Conservation (phyloP, 2,113 vertebrate species). For the Cyanoderma ruficeps region DNA sequence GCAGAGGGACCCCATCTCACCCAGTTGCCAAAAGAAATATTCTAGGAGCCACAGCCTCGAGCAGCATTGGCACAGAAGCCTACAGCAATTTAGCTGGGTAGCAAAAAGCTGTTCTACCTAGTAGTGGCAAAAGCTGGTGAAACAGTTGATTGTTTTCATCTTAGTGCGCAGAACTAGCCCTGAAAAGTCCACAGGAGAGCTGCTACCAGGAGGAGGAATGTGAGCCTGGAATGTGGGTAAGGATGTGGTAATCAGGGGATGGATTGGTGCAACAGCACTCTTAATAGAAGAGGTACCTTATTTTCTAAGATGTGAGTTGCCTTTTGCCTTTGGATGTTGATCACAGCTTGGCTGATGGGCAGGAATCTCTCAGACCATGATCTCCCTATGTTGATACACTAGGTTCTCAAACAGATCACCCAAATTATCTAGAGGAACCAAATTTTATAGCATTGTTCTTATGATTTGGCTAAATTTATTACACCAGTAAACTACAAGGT, state of each 20-base stretch:
- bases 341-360: neutral
- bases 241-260: neutral
- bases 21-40: neutral
- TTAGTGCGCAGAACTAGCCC: neutral
- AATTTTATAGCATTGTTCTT: neutral
- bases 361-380: neutral
- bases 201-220: neutral
- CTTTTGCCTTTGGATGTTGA: neutral
- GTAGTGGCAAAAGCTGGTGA: neutral
- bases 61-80: neutral
- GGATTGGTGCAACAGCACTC: neutral
- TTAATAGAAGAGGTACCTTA: neutral
- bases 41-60: accelerated
- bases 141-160: neutral
- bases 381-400: neutral
- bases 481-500: neutral
- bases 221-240: neutral
- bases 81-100: neutral
- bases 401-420: neutral
- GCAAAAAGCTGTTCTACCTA: neutral
- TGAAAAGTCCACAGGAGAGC: neutral
- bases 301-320: neutral
- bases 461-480: neutral
- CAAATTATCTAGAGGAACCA: neutral
- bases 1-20: neutral